Evolutionary conservation across 2,113 vertebrate genomes (phyloP), one percentile per base, ranked within the genome.

Genomic region (Carassius carassius): DNA sequence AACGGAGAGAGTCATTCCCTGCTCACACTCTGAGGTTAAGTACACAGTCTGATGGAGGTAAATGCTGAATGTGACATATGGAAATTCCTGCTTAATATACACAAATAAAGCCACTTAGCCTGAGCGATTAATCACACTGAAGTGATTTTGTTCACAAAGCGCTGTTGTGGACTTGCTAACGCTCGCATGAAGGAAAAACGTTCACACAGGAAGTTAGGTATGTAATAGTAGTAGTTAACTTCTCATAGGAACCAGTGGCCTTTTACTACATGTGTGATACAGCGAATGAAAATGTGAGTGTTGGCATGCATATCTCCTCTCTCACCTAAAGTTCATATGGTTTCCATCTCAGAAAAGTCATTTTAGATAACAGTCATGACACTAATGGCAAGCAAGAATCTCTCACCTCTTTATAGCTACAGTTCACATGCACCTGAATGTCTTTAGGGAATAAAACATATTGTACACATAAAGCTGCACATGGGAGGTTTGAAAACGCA

Each of bases 331-430:
- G 84, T 86, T 92, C 92, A 92, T 93, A 90, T 92, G 91, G 90
- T 93, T 93, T 91, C 88, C 87, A 84, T 86, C 49, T 9, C 49
- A 88, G 76, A 84, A 76, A 85, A 87, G 88, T 92, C 89, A 90
- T 72, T 88, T 88, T 88, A 91, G 88, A 88, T 92, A 92, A 92
- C 90, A 84, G 85, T 83, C 73, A 49, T 81, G 73, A 85, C 78
- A 74, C 69, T 82, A 74, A 51, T 74, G 63, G 60, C 73, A 82
- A 89, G 86, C 87, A 92, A 92, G 85, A 89, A 86, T 85, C 70
- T 81, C 84, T 81, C 25, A 77, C 35, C 83, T 86, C 84, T 90
- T 84, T 87, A 86, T 56, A 25, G 75, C 84, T 85, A 80, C 29
- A 41, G 87, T 88, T 88, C 81, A 82, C 35, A 2, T 69, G 56